Evolutionary conservation across 2,113 vertebrate species (phyloP).

Genomic region (Columba livia): DNA sequence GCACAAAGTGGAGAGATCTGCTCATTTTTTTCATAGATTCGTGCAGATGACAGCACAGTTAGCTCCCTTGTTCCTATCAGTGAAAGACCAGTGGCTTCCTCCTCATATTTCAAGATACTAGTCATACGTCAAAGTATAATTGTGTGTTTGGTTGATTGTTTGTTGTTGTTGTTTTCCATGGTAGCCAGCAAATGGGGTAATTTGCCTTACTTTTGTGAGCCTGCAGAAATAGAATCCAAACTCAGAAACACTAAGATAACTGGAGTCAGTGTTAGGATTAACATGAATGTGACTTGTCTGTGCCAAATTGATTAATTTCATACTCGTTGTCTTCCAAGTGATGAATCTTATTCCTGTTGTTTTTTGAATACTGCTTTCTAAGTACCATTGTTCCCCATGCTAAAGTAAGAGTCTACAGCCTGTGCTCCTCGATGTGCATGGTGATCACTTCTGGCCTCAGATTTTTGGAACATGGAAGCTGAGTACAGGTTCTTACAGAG

Average conservation of each 20-base stretch:
- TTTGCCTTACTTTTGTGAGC: neutral
- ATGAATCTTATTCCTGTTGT: neutral
- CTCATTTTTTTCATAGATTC: neutral
- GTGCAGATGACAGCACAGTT: neutral
- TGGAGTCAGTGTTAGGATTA: neutral
- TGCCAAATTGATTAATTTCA: neutral
- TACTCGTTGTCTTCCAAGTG: neutral
- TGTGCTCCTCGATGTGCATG: neutral
- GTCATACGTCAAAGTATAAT: neutral
- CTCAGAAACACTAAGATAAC: neutral
- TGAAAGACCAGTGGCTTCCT: neutral
- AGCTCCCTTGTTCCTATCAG: neutral
- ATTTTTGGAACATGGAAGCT: neutral
- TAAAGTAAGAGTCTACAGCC: neutral
- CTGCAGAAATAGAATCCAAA: neutral
- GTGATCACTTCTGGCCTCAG: neutral
- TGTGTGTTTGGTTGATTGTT: neutral
- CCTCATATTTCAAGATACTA: neutral
- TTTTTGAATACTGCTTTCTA: neutral
- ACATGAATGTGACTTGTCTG: neutral
- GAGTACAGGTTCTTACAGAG: neutral
- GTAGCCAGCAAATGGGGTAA: neutral
- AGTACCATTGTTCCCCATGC: neutral
- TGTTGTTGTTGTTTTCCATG: too few relatives aligned
- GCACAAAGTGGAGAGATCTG: neutral